Conservation (phyloP, 2,888 invertebrate genomes). For the Pristionchus arcanus region DNA sequence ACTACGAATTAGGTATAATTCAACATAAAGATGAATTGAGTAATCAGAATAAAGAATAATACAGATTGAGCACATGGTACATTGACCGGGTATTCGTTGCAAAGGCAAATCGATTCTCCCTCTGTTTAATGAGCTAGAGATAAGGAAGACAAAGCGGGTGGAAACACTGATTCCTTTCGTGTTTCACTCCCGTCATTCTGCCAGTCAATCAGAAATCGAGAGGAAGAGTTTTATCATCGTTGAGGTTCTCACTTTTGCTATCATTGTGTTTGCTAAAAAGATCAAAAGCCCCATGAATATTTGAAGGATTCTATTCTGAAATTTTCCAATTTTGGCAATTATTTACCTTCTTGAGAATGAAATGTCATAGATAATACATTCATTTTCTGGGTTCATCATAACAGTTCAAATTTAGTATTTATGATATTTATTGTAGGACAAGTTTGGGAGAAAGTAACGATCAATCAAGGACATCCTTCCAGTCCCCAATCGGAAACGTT, state of each 20-base stretch:
- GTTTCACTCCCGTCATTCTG: neutral
- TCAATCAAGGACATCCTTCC: neutral
- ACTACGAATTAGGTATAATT: too few species aligned
- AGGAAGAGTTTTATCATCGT: neutral
- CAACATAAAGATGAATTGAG: too few species aligned
- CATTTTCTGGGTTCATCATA: too few species aligned
- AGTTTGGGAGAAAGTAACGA: too few species aligned
- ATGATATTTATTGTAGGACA: too few species aligned
- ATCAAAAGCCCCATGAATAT: neutral
- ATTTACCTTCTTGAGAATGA: too few species aligned
- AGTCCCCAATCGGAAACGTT: neutral
- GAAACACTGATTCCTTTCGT: neutral
- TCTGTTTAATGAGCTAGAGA: neutral
- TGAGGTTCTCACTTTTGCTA: neutral
- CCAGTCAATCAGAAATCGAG: neutral
- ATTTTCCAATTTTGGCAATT: too few species aligned
- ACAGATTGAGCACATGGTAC: neutral
- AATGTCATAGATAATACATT: too few species aligned
- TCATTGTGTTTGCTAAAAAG: neutral
- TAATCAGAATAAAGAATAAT: neutral
- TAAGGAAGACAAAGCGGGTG: neutral
- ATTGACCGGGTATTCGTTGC: neutral
- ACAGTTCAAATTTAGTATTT: too few species aligned
- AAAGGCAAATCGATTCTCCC: neutral
- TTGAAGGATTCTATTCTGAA: too few species aligned